phyloP scores from a whole-genome alignment of 2,113 vertebrate genomes.

The Onychorhynchus coronatus region DNA sequence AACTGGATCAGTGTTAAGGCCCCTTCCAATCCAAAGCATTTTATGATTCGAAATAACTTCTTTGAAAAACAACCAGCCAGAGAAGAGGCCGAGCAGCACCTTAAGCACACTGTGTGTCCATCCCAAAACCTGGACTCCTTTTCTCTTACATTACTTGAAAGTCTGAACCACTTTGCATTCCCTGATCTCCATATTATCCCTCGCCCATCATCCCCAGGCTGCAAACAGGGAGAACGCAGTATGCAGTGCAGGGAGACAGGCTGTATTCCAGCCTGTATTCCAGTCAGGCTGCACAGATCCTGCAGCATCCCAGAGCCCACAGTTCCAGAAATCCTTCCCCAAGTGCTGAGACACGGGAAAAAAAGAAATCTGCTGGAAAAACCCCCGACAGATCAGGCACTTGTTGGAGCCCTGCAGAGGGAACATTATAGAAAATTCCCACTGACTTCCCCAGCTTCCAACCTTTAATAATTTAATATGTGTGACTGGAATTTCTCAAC shows the following conservation, averaged over 20 bases:
- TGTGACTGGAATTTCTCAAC: constrained; percentile 25
- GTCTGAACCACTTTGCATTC: not conserved
- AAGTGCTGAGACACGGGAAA: not conserved
- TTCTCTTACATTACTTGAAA: fast-evolving
- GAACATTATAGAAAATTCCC: not conserved
- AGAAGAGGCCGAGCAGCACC: not conserved
- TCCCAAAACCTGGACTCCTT: not conserved
- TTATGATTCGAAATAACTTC: not conserved
- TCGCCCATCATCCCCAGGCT: not conserved
- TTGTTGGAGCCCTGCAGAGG: not conserved
- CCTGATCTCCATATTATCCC: not conserved
- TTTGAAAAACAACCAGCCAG: not conserved
- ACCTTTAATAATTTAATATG: not conserved
- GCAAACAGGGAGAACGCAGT: fast-evolving
- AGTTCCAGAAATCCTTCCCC: not conserved
- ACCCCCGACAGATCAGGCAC: not conserved
- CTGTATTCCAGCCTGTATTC: not conserved
- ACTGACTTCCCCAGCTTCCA: not conserved
- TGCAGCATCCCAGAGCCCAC: not conserved
- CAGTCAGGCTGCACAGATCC: not conserved
- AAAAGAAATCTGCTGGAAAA: not conserved
- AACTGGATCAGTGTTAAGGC: fast-evolving
- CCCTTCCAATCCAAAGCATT: not conserved
- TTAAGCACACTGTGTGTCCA: fast-evolving
- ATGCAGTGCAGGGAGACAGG: not conserved